Evolutionary conservation across 1,140 invertebrate genomes (phyloP).

Genomic region (Formica selysi): DNA sequence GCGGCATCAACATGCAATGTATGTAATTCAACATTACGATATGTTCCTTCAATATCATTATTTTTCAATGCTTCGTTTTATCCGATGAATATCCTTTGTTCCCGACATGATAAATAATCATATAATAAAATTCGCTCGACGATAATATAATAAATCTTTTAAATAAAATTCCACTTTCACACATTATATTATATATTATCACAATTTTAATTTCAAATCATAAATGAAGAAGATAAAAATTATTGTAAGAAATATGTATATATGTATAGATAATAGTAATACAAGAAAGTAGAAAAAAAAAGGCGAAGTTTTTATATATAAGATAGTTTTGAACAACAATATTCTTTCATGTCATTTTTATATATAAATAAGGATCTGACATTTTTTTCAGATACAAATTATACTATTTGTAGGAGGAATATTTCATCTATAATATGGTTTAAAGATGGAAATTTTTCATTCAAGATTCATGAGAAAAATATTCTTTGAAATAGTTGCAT

Average conservation of each 20-base stretch:
- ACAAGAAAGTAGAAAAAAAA: background rate
- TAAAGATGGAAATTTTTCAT: background rate
- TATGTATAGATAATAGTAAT: too few species aligned
- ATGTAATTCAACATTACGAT: background rate
- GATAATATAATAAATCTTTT: background rate
- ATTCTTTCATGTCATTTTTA: background rate
- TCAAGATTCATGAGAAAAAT: background rate
- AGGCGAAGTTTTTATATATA: background rate
- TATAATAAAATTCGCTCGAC: background rate
- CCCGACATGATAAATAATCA: too few species aligned
- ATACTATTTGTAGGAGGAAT: background rate
- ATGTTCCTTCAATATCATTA: background rate
- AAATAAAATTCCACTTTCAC: background rate
- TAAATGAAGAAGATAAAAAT: background rate
- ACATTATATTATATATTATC: background rate
- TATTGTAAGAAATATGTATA: background rate
- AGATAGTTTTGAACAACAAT: background rate
- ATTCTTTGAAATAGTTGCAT: background rate
- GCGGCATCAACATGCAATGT: constrained; percentile 6
- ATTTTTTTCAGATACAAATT: background rate
- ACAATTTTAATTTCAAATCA: constrained; percentile 7
- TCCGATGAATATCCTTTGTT: background rate
- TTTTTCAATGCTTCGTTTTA: background rate
- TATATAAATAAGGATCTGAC: background rate
- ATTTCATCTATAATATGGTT: background rate